Evolutionary conservation across 1,140 invertebrate genomes (phyloP), one percentile per base, ranked within the genome.

Genomic region (Manduca sexta): DNA sequence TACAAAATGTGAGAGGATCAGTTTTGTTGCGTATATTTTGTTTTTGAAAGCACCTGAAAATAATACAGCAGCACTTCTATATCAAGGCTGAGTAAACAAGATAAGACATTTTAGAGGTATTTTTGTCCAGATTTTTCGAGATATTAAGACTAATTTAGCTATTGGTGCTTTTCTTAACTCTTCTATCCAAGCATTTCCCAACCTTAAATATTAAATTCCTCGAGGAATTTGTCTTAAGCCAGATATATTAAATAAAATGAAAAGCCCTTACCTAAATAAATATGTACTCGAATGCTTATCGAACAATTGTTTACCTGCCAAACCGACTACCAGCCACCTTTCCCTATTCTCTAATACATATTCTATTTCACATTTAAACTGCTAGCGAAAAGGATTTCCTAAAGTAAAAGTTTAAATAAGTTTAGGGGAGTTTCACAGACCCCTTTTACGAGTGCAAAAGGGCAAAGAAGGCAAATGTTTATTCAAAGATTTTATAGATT

Each of bases 321-420:
- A 63, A 60, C 52, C 60, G 56, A 62, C 52, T 69, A 54, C 26
- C 42, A 49, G 52, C 59, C 55, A 71, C 60, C 54, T 57, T 60
- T 60, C 49, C 58, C 60, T 51, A 47, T 61, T 64, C 60, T 60
- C 62, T 64, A 65, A 73, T 75, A 78, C 68, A 78, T 76, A 74
- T 78, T 76, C 73, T 72, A 76, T 74, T 75, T 64, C 65, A 63
- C 69, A 66, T 73, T 76, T 74, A 73, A 80, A 79, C 64, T 74
- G 61, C 65, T 67, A 66, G 74, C 66, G 65, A 69, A 83, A 77
- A 76, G 75, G 74, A 81, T 76, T 79, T 81, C 73, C 72, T 74
- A 74, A 68, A 66, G 75, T 74, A 74, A 77, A 82, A 84, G 71
- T 81, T 82, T 82, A 84, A 82, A 80, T 77, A 82, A 82, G 75